Evolutionary conservation across 30 jellyfish, hydroid and myxozoan genomes (phyloP), one percentile per base, ranked within the genome.

Genomic region (Chironex yamaguchii): DNA sequence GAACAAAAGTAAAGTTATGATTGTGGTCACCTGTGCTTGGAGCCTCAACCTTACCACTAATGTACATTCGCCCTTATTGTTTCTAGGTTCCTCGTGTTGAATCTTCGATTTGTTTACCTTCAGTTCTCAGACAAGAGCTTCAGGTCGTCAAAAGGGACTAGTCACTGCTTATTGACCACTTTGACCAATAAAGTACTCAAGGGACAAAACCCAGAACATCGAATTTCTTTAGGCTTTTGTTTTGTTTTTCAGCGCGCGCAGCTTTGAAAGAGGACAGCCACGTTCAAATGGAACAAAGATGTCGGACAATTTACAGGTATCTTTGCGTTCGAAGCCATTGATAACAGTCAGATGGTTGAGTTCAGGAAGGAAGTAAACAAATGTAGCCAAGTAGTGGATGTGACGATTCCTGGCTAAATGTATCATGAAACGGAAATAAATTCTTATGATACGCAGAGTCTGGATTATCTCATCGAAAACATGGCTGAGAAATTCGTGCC

Each of bases 231-330:
- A n/a, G n/a, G n/a, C n/a, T n/a, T n/a, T n/a, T n/a, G n/a, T n/a
- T n/a, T n/a, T n/a, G n/a, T n/a, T n/a, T n/a, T 42, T 42, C 58
- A 9, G 58, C 58, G 58, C 58, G 58, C 58, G 58, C 58, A 42
- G 58, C 58, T 42, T 42, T 42, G 58, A 42, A 42, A n/a, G 9
- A 6, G 58, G 13, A 42, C 9, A 42, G 58, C 58, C 58, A 42
- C 58, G 58, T 42, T 42, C 58, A 9, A 42, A 42, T 42, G 58
- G 17, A 9, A 42, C 9, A 42, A 42, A 42, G 17, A 42, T 42
- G 58, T 42, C 58, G 13, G 58, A 42, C 58, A 42, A 42, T 9
- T 6, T 42, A 9, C 13, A 6, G 13, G 58, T 42, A 6, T 42
- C 17, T 6, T 17, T 42, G 58, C 13, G 9, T 6, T 17, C 17